Conservation (phyloP, 2,113 vertebrate genomes). For the Eurystomus gularis region DNA sequence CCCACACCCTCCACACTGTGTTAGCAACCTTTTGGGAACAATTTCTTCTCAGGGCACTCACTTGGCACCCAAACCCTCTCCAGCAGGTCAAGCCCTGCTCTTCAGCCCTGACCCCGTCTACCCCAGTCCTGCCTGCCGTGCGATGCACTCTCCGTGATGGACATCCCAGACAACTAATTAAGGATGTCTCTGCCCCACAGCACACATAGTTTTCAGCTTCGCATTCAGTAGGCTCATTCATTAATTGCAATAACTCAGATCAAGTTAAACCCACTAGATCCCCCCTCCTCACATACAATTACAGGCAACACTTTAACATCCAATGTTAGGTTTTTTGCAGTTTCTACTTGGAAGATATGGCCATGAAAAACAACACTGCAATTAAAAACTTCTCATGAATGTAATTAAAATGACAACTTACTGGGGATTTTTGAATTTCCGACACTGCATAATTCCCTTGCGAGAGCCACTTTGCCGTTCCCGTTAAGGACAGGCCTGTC, state of each 20-base stretch:
- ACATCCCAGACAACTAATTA: constrained; percentile 28
- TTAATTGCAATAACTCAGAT: not conserved
- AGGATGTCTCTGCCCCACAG: not conserved
- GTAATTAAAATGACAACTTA: constrained; percentile 65
- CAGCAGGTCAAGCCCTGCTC: not conserved
- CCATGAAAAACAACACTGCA: not conserved
- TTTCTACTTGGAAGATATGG: not conserved
- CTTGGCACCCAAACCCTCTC: not conserved
- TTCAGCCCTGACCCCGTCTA: not conserved
- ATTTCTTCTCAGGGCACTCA: not conserved
- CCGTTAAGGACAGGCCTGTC: constrained; percentile 85
- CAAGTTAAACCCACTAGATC: not conserved
- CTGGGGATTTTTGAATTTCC: constrained; percentile 87
- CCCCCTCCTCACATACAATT: not conserved
- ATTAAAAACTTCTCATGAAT: not conserved
- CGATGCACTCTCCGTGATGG: not conserved
- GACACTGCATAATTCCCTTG: constrained; percentile 91
- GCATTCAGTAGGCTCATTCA: not conserved
- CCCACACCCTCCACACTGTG: not conserved
- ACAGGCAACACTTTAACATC: not conserved
- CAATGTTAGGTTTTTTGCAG: not conserved
- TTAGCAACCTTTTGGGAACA: not conserved
- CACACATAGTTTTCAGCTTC: not conserved
- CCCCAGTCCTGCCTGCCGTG: not conserved
- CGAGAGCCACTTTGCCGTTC: constrained; percentile 84